Percentiles rank a stretch among this genome's conserved stretches.
phyloP scores from a whole-genome alignment of 2,797 vertebrate genomes.

The Chelidonichthys spinosus region DNA sequence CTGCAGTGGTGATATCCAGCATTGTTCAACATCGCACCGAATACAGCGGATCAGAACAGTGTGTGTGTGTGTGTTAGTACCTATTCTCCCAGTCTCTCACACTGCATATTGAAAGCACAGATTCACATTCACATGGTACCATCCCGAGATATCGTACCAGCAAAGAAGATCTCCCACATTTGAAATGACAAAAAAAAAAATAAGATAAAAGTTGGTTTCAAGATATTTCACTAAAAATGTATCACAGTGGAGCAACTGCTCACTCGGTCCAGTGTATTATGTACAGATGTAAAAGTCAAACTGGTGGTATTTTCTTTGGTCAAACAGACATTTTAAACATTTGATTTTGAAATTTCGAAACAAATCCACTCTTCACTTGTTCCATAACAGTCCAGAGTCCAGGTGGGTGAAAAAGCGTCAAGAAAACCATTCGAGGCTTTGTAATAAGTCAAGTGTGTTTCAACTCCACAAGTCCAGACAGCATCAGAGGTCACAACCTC shows the following conservation, averaged over 20 bases:
- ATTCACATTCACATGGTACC: slow-evolving; percentile 7
- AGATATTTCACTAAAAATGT: background rate
- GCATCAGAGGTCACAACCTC: background rate
- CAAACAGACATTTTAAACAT: background rate
- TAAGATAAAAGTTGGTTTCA: too few species aligned
- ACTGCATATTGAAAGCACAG: background rate
- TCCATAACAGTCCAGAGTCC: background rate
- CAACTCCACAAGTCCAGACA: background rate
- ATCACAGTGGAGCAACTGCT: background rate
- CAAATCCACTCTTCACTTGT: background rate
- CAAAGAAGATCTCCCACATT: background rate
- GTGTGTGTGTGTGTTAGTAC: background rate
- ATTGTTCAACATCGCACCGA: background rate
- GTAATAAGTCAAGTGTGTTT: background rate
- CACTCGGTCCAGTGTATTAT: background rate
- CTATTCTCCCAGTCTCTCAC: slow-evolving; percentile 1
- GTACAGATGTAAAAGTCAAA: background rate
- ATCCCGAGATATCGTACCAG: background rate
- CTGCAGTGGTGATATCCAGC: too few species aligned
- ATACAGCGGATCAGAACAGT: background rate
- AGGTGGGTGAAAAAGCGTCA: background rate
- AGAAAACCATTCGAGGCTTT: background rate
- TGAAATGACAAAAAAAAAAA: slow-evolving; percentile 1
- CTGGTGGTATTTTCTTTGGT: background rate
- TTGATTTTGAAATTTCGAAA: too few species aligned